A percentile compares a stretch with the other conserved stretches of the same genome.
Evolutionary conservation across 2,888 invertebrate species (phyloP).

Genomic region (Chloromyia formosa): DNA sequence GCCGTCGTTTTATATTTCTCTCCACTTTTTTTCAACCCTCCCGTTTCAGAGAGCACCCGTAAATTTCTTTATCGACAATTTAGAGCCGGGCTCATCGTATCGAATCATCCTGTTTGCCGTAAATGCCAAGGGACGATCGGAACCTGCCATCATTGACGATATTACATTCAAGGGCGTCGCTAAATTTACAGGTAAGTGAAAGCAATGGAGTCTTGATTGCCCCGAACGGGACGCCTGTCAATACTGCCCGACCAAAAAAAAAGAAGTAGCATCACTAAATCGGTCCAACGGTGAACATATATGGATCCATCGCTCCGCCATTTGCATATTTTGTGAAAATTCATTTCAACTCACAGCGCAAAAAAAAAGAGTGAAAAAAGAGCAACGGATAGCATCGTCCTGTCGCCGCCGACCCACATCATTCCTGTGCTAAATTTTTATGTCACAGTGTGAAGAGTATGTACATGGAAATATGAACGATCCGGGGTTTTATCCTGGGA

Average conservation of each 20-base stretch:
- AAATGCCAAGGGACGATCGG: constrained; percentile 88
- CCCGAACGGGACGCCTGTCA: not conserved
- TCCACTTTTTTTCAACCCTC: not conserved
- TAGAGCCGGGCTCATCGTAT: constrained; percentile 79
- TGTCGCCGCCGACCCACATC: not conserved
- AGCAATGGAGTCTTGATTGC: not conserved
- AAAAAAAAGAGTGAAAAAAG: too few species aligned
- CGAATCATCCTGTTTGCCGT: constrained; percentile 84
- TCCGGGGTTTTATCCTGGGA: constrained; percentile 6
- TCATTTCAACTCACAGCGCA: constrained; percentile 1
- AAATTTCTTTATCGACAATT: constrained; percentile 64
- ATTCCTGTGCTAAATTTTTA: constrained; percentile 36
- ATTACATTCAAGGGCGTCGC: constrained; percentile 87
- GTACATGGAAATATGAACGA: constrained; percentile 32
- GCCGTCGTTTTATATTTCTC: not conserved
- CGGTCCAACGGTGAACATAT: too few species aligned
- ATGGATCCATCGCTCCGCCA: not conserved
- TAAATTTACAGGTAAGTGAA: constrained; percentile 79
- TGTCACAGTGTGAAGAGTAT: not conserved
- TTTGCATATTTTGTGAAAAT: constrained; percentile 38
- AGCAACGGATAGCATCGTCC: not conserved
- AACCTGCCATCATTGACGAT: constrained; percentile 83
- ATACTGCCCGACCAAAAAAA: not conserved
- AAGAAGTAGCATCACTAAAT: too few species aligned
- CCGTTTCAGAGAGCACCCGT: constrained; percentile 60